Conservation (phyloP, 1,140 invertebrate genomes). For the Diuraphis noxia region DNA sequence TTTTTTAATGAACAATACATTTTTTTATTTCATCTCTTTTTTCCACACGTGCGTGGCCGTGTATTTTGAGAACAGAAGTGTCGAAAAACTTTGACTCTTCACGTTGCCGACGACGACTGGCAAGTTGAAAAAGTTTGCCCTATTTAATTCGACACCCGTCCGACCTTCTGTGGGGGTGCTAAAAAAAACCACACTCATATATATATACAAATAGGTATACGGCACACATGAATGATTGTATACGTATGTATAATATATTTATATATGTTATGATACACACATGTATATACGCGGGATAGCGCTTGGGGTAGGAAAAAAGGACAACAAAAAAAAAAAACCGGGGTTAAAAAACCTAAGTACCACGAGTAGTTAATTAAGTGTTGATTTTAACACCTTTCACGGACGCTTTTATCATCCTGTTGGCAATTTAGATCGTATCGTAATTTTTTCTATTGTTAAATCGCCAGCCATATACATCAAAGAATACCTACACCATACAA, state of each 20-base stretch:
- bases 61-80: neutral
- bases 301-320: conserved; percentile 30
- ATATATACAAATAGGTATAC: neutral
- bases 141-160: conserved; percentile 29
- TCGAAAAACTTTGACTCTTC: conserved; percentile 30
- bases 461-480: neutral
- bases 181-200: conserved; percentile 46
- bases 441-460: neutral
- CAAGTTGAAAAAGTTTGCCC: conserved; percentile 38
- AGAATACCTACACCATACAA: no score
- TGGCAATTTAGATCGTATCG: conserved; percentile 2
- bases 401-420: conserved; percentile 17
- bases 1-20: conserved; percentile 39
- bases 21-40: conserved; percentile 15
- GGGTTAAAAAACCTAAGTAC: conserved; percentile 47
- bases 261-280: neutral
- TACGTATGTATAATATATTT: neutral
- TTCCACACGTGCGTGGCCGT: neutral
- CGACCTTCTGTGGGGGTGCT: neutral
- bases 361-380: conserved; percentile 48
- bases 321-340: conserved; percentile 5
- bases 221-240: no score
- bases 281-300: no score
- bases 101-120: neutral
- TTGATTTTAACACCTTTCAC: conserved; percentile 47